phyloP scores from a whole-genome alignment of 37 sponge, comb jelly and placozoan genomes.

The Aplysina aerophoba region DNA sequence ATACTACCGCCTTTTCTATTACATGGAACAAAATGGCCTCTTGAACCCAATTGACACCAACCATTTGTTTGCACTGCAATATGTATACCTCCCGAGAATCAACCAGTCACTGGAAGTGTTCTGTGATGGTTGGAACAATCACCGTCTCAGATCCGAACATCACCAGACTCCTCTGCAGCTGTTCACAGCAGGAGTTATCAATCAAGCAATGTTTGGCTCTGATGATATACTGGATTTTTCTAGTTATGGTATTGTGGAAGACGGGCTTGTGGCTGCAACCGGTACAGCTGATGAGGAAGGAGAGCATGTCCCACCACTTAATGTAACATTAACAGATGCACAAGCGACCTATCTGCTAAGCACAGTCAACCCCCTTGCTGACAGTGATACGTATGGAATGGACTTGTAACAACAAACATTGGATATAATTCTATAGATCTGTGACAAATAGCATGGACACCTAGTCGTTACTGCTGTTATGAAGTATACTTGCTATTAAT shows the following conservation, averaged over 20 bases:
- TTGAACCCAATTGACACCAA: constrained; percentile 32
- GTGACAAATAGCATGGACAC: no score
- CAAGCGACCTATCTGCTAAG: not conserved
- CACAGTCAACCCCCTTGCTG: constrained; percentile 20
- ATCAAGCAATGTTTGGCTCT: not conserved
- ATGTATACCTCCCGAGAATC: constrained; percentile 47
- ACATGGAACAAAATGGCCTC: constrained; percentile 38
- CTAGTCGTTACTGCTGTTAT: no score
- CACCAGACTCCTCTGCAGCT: constrained; percentile 42
- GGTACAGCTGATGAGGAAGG: not conserved
- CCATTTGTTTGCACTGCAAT: constrained; percentile 52
- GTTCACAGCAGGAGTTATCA: constrained; percentile 31
- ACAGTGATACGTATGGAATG: constrained; percentile 47
- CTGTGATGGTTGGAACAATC: constrained; percentile 54
- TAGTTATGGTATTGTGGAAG: constrained; percentile 31
- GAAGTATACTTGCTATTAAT: no score
- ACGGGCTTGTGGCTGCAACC: not conserved
- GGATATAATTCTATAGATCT: no score
- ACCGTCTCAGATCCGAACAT: constrained; percentile 51
- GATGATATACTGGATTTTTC: not conserved
- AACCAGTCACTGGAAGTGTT: constrained; percentile 44
- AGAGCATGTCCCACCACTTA: not conserved
- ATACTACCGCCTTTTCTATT: constrained; percentile 60
- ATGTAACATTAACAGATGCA: not conserved
- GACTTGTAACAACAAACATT: constrained; percentile 26